Conservation (phyloP, 1,140 invertebrate species). For the Anastrepha ludens region DNA sequence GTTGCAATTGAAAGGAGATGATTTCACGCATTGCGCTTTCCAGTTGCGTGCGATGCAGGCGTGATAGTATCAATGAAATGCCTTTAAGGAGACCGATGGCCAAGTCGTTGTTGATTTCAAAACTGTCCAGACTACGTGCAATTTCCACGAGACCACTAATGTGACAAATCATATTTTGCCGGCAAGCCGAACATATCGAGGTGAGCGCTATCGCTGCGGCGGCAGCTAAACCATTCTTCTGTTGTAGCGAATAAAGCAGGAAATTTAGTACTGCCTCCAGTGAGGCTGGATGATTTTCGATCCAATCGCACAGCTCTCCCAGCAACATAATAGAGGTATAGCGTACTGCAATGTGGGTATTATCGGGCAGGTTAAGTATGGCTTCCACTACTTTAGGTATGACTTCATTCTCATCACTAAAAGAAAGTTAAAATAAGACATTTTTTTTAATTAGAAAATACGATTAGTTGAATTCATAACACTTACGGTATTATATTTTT, state of each 20-base stretch:
- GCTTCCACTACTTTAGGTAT: slow-evolving; percentile 95
- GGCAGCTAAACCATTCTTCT: slow-evolving; percentile 82
- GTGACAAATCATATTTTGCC: slow-evolving; percentile 86
- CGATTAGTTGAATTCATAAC: not conserved
- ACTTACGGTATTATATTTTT: slow-evolving; percentile 97
- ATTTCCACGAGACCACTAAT: slow-evolving; percentile 88
- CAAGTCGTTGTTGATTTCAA: slow-evolving; percentile 87
- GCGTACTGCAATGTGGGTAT: slow-evolving; percentile 90
- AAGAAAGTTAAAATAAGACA: slow-evolving; percentile 62
- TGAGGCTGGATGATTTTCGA: slow-evolving; percentile 88
- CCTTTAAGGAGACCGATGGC: slow-evolving; percentile 90
- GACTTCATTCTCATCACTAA: slow-evolving; percentile 91
- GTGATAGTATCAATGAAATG: slow-evolving; percentile 80
- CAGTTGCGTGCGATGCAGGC: slow-evolving; percentile 79
- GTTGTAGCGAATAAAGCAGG: slow-evolving; percentile 83
- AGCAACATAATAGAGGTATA: slow-evolving; percentile 92
- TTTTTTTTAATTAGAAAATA: slow-evolving; percentile 15
- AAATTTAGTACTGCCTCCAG: slow-evolving; percentile 89
- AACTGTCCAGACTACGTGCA: slow-evolving; percentile 85
- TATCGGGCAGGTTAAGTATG: slow-evolving; percentile 88
- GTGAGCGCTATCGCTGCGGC: slow-evolving; percentile 83
- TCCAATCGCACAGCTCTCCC: slow-evolving; percentile 96
- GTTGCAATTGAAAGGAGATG: slow-evolving; percentile 84
- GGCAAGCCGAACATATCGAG: slow-evolving; percentile 85
- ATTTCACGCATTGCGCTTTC: slow-evolving; percentile 85